Evolutionary conservation across 2,113 vertebrate genomes (phyloP).

Genomic region (Edolisoma coerulescens): DNA sequence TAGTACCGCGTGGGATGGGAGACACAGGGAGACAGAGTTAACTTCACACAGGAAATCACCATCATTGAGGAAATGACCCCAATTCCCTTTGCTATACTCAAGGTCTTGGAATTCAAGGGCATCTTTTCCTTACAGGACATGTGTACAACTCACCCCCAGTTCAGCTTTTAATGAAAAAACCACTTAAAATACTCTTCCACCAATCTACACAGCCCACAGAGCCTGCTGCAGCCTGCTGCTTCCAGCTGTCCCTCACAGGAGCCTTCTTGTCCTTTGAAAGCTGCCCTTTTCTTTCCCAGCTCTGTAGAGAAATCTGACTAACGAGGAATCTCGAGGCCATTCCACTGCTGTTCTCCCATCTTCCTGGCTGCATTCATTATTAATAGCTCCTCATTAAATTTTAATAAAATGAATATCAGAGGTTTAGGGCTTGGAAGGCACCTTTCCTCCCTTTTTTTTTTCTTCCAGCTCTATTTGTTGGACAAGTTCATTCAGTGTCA

Average conservation of each 20-base stretch:
- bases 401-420: constrained; percentile 7
- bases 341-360: background rate
- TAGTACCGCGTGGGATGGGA: rapidly evolving
- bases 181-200: background rate
- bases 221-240: background rate
- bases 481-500: background rate
- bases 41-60: background rate
- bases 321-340: background rate
- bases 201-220: background rate
- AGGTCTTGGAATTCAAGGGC: background rate
- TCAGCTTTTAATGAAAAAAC: background rate
- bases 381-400: constrained; percentile 14
- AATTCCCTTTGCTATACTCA: background rate
- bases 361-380: constrained; percentile 10
- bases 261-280: background rate
- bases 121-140: background rate
- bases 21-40: background rate
- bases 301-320: background rate
- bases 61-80: background rate
- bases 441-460: background rate
- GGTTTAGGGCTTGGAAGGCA: background rate
- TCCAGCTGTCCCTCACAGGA: background rate
- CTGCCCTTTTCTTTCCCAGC: background rate
- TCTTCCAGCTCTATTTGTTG: background rate
- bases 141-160: rapidly evolving